Evolutionary conservation across 1,140 invertebrate genomes (phyloP).

Genomic region (Brevipalpus yothersi): DNA sequence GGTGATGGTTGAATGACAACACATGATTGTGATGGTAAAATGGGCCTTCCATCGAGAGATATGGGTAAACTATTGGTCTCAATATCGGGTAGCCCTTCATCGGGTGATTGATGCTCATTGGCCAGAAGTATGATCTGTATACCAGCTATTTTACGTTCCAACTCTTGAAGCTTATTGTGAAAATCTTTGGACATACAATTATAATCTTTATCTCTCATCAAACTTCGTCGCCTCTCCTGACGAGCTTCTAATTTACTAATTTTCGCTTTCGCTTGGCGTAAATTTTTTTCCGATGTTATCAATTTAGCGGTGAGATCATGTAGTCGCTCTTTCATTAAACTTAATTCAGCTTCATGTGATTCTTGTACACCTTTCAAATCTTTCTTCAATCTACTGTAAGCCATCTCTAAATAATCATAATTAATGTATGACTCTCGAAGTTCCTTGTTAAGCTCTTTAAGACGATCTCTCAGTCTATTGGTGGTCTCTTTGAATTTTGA

Average conservation of each 20-base stretch:
- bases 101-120: not conserved
- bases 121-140: conserved; percentile 25
- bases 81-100: not conserved
- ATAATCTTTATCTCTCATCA: conserved; percentile 41
- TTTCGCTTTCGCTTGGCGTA: conserved; percentile 47
- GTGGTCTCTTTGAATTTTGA: not conserved
- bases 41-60: not conserved
- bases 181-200: conserved; percentile 51
- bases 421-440: conserved; percentile 48
- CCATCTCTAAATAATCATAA: conserved; percentile 49
- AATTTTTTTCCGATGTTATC: conserved; percentile 50
- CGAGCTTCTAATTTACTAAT: conserved; percentile 44
- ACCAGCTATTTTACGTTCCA: conserved; percentile 44
- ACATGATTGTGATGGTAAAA: no score
- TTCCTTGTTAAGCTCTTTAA: conserved; percentile 43
- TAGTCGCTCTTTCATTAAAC: conserved; percentile 52
- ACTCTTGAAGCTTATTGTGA: conserved; percentile 48
- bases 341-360: conserved; percentile 41
- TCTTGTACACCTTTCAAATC: conserved; percentile 38
- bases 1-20: no score
- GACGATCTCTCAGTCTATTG: conserved; percentile 25
- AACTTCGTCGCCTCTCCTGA: conserved; percentile 41
- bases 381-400: conserved; percentile 41
- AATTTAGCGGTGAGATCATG: conserved; percentile 58
- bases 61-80: not conserved